phyloP scores from a whole-genome alignment of 1,140 invertebrate genomes.

The Sarcophaga bullata region DNA sequence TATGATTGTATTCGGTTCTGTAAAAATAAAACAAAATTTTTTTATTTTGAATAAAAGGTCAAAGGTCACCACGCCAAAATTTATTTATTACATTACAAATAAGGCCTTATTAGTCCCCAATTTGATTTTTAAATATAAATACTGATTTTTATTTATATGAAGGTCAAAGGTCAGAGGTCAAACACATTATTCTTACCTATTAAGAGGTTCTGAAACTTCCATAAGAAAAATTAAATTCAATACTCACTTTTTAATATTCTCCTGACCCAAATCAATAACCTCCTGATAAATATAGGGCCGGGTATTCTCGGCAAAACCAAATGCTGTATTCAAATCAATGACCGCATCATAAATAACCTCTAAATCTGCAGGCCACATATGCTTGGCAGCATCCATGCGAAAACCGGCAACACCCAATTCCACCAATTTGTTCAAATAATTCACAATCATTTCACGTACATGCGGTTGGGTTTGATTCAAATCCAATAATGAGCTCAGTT shows the following conservation, averaged over 20 bases:
- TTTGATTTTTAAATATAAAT: no score
- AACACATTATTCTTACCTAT: no score
- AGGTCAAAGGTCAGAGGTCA: no score
- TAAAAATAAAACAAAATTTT: slow-evolving; percentile 63
- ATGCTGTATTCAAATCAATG: slow-evolving; percentile 70
- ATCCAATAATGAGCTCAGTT: slow-evolving; percentile 78
- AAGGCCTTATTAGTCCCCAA: no score
- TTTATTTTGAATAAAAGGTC: neutral
- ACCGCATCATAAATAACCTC: slow-evolving; percentile 71
- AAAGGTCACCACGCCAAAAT: neutral
- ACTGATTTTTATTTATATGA: no score
- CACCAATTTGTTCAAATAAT: slow-evolving; percentile 76
- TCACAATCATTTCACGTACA: slow-evolving; percentile 74
- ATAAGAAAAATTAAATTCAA: neutral
- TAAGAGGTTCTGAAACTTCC: neutral
- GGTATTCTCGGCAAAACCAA: slow-evolving; percentile 71
- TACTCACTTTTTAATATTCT: slow-evolving; percentile 63
- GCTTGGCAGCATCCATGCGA: slow-evolving; percentile 78
- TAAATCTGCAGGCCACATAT: slow-evolving; percentile 83
- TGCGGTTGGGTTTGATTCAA: slow-evolving; percentile 73
- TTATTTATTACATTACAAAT: no score
- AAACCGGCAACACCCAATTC: slow-evolving; percentile 82
- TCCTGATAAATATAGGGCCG: slow-evolving; percentile 81
- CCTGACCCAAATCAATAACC: slow-evolving; percentile 80
- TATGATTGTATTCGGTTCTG: slow-evolving; percentile 72